Conservation (phyloP, 30 jellyfish, hydroid and myxozoan species). For the Aurelia aurita complex sp. Pacific region DNA sequence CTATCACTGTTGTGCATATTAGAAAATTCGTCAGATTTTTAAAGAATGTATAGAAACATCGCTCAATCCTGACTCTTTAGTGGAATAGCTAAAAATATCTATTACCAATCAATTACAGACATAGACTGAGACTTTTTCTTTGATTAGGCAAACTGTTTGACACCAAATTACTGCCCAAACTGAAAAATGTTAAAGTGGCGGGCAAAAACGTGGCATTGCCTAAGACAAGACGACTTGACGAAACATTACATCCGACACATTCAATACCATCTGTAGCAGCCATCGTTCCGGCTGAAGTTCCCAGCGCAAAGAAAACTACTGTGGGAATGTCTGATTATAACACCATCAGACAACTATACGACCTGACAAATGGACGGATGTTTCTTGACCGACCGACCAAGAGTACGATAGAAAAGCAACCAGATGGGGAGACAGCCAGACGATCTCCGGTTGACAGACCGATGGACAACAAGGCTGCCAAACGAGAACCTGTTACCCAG, state of each 20-base stretch:
- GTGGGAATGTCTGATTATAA: neutral
- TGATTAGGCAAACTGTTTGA: slow-evolving; percentile 17
- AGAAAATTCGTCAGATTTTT: too few species aligned
- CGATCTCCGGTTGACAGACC: slow-evolving; percentile 3
- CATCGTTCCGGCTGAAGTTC: slow-evolving; percentile 60
- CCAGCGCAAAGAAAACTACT: slow-evolving; percentile 30
- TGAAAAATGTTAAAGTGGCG: slow-evolving; percentile 25
- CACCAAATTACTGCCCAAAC: slow-evolving; percentile 23
- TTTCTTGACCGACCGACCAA: slow-evolving; percentile 44
- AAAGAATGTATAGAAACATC: neutral
- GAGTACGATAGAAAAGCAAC: slow-evolving; percentile 14
- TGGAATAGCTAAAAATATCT: too few species aligned
- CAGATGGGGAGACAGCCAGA: neutral
- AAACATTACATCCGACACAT: slow-evolving; percentile 18
- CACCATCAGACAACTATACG: neutral
- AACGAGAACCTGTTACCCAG: neutral
- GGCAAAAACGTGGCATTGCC: slow-evolving; percentile 52
- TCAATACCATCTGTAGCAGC: slow-evolving; percentile 51
- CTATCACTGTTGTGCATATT: too few species aligned
- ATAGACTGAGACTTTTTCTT: neutral
- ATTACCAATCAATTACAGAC: neutral
- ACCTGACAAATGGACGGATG: slow-evolving; percentile 3
- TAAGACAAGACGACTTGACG: slow-evolving; percentile 45
- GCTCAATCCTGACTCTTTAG: neutral
- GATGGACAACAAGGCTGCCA: neutral